A percentile compares a stretch with the other conserved stretches of the same genome.
Evolutionary conservation across 2,113 vertebrate species (phyloP).

Genomic region (Pycnonotus jocosus): DNA sequence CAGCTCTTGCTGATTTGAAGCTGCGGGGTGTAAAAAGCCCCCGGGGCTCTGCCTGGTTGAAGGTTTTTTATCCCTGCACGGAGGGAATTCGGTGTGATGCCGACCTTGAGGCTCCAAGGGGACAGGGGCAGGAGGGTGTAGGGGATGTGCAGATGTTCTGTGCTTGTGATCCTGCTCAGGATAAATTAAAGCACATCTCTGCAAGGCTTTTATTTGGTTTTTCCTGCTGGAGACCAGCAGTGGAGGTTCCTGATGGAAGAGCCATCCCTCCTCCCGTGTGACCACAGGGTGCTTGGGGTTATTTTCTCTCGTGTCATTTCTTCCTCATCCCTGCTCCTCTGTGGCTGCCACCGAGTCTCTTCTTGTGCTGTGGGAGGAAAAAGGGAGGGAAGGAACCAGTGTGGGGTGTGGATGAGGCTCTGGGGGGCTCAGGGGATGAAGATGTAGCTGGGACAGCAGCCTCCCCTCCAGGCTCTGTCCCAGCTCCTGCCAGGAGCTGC

Average conservation of each 20-base stretch:
- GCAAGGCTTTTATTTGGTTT: background rate
- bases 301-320: background rate
- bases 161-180: background rate
- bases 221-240: background rate
- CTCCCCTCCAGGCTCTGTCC: background rate
- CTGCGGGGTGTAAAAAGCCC: background rate
- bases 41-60: background rate
- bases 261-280: fast-evolving
- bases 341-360: background rate
- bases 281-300: fast-evolving
- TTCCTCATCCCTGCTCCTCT: background rate
- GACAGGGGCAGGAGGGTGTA: background rate
- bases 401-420: fast-evolving
- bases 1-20: background rate
- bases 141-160: background rate
- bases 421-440: background rate
- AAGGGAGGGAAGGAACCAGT: fast-evolving
- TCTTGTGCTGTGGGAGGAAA: background rate
- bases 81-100: fast-evolving
- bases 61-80: fast-evolving
- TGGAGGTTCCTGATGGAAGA: background rate
- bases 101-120: background rate
- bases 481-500: fast-evolving
- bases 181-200: background rate
- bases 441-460: background rate